Evolutionary conservation across 2,113 vertebrate species (phyloP).

Genomic region (Cinclus mexicanus): DNA sequence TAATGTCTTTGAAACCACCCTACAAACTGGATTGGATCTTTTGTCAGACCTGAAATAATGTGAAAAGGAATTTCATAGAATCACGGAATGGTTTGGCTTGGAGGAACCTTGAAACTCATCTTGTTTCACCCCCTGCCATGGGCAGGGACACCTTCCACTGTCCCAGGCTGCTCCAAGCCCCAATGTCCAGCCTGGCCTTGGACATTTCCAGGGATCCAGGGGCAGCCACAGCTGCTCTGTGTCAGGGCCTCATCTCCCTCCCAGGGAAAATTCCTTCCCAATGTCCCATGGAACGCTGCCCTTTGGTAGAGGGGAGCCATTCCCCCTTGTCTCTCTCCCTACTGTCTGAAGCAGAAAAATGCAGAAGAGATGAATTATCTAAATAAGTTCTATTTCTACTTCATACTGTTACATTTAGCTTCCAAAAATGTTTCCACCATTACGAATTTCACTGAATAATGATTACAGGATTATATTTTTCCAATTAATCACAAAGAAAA

Average conservation of each 20-base stretch:
- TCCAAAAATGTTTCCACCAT: not conserved
- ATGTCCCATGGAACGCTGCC: not conserved
- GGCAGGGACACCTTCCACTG: not conserved
- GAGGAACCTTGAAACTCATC: not conserved
- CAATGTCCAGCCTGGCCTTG: fast-evolving
- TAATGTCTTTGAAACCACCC: not conserved
- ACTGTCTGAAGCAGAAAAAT: not conserved
- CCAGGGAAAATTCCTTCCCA: not conserved
- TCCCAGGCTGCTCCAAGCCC: not conserved
- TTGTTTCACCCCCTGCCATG: not conserved
- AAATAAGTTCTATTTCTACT: not conserved
- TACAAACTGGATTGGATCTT: not conserved
- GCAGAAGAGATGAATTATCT: not conserved
- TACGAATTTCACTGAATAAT: not conserved
- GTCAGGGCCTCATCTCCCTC: not conserved
- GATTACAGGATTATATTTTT: not conserved
- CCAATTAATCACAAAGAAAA: not conserved
- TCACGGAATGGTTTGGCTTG: not conserved
- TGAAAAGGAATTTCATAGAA: not conserved
- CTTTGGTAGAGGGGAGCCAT: not conserved
- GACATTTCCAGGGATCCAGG: not conserved
- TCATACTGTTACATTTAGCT: not conserved
- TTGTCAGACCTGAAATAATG: not conserved
- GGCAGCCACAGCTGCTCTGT: not conserved
- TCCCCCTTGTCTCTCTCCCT: not conserved